These are phyloP conservation scores for Aleiodes alternator DNA, from an alignment of 2,888 invertebrate genomes.

Conservation along the genomic window DNA sequence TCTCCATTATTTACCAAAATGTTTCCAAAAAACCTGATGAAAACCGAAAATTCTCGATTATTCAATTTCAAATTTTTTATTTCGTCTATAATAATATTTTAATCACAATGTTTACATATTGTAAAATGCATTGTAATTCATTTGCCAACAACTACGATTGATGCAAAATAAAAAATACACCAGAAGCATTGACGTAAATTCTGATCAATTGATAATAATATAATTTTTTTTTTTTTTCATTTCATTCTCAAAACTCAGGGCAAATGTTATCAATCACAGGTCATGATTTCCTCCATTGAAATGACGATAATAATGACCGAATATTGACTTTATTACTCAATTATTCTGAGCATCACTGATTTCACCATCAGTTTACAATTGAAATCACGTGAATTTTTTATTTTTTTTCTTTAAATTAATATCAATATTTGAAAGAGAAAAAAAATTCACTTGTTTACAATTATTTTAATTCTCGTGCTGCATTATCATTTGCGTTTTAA, in stretches of 20 bases:
- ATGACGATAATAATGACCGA: slow-evolving; percentile 13
- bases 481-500: slow-evolving; percentile 14
- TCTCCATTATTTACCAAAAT: too few species aligned
- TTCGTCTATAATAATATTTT: not conserved
- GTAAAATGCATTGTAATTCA: not conserved
- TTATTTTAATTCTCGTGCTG: not conserved
- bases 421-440: too few species aligned
- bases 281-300: slow-evolving; percentile 14
- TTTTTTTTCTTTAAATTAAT: too few species aligned
- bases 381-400: not conserved
- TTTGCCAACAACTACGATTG: not conserved
- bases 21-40: too few species aligned
- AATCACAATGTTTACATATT: not conserved
- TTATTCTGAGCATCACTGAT: not conserved
- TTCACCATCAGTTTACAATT: slow-evolving; percentile 2
- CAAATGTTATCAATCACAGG: slow-evolving; percentile 21
- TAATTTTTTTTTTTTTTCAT: slow-evolving; percentile 1
- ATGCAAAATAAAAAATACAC: not conserved
- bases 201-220: not conserved
- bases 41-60: too few species aligned
- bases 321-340: slow-evolving; percentile 8
- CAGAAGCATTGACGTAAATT: slow-evolving; percentile 8
- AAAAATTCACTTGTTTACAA: not conserved
- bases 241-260: not conserved
- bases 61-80: too few species aligned